Percentiles rank a stretch among this genome's conserved stretches.
Conservation (phyloP, 2,888 invertebrate genomes). For the Zhuqinia jingwanae region DNA sequence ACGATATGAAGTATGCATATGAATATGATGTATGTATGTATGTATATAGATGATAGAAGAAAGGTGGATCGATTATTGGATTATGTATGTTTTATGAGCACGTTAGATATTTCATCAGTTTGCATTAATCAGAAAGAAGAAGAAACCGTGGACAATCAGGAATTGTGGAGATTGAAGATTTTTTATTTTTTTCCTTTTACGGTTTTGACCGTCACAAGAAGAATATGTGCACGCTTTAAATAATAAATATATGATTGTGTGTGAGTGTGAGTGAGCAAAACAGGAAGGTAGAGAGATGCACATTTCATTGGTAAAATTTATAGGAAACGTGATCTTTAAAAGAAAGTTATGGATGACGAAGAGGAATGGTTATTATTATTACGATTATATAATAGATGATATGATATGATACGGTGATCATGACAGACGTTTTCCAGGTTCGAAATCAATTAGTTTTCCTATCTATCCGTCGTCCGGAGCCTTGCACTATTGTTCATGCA, state of each 20-base stretch:
- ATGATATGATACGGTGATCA: constrained; percentile 63
- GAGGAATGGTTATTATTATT: constrained; percentile 49
- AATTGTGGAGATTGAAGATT: constrained; percentile 54
- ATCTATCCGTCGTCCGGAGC: constrained; percentile 43
- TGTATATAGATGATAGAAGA: neutral
- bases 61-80: constrained; percentile 37
- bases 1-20: neutral
- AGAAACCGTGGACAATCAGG: constrained; percentile 52
- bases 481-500: neutral
- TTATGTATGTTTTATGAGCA: constrained; percentile 28
- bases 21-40: too few species aligned
- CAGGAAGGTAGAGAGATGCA: too few species aligned
- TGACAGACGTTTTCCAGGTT: constrained; percentile 62
- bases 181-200: constrained; percentile 54
- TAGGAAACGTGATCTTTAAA: constrained; percentile 60
- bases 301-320: neutral
- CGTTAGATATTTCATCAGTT: constrained; percentile 37
- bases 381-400: constrained; percentile 65
- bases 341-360: constrained; percentile 63
- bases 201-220: constrained; percentile 9
- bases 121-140: neutral
- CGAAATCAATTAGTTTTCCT: constrained; percentile 66
- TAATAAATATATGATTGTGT: neutral
- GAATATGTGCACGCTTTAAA: constrained; percentile 6
- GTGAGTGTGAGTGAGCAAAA: neutral